Base-by-base conservation (phyloP, 2,797 vertebrate species). In the Semotilus atromaculatus region DNA sequence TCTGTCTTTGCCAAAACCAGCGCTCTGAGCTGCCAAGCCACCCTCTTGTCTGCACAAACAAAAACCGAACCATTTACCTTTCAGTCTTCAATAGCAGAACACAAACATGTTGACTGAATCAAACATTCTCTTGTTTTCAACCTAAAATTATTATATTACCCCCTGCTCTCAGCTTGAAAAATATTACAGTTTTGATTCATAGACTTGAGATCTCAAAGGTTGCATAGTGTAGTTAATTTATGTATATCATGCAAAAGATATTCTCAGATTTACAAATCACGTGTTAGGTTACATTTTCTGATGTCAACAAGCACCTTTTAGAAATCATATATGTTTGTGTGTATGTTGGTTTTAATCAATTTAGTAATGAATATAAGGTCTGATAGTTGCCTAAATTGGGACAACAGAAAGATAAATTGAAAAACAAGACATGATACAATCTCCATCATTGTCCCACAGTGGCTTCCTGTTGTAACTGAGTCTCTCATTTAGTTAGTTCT, bases 1-100 rank as follows among this genome's bases (percentile, higher is more conserved):
- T 89, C 23, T 80, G 90, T 88, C 90, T 85, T 90, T 94, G 95
- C 94, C 94, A 95, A 85, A 90, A 92, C 91, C 92, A 88, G 90
- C 80, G 75, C 87, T 86, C 90, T 90, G 91, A 91, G 90, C 91
- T 91, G 91, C 93, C 93, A 93, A 92, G 91, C 92, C 93, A 92
- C 90, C 91, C 92, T 91, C 90, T 89, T 89, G 89, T 89, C 91
- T 90, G 88, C 88, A 92, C 90, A 92, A 90, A 85, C 60, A 82
- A 68, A 79, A 74, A n/a, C 18, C 48, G 29, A 76, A 84, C 11
- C 81, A 75, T 89, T 88, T 86, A 86, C 84, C 78, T 78, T 85
- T 79, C 66, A 72, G 58, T 75, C 66, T 73, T 86, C 43, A 81
- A 79, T 43, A 23, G 67, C 53, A 83, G 72, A 86, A 77, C 71